Evolutionary conservation across 2,797 vertebrate genomes (phyloP).

Genomic region (Cetoscarus ocellatus): DNA sequence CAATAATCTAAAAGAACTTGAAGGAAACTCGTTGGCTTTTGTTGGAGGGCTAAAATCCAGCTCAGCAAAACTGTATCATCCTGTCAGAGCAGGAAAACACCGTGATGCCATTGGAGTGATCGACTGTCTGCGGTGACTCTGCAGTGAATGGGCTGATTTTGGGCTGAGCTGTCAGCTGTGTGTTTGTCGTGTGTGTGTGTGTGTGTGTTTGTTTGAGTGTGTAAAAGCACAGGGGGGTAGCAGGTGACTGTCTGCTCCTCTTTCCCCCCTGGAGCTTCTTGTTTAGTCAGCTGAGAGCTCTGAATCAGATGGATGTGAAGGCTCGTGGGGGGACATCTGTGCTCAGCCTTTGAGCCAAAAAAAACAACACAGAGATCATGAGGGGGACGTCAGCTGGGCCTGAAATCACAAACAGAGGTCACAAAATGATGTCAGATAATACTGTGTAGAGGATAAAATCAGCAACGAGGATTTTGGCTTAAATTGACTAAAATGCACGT

Average conservation of each 20-base stretch:
- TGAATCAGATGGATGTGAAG: slow-evolving; percentile 63
- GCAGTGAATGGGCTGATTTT: slow-evolving; percentile 24
- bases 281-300: slow-evolving; percentile 73
- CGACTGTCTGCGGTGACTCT: slow-evolving; percentile 22
- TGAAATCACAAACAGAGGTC: slow-evolving; percentile 18
- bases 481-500: too few species aligned
- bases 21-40: too few species aligned
- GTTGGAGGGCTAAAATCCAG: neutral
- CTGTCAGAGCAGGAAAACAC: too few species aligned
- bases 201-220: slow-evolving; percentile 28
- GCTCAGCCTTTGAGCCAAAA: slow-evolving; percentile 51
- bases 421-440: too few species aligned
- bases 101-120: slow-evolving; percentile 38
- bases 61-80: slow-evolving; percentile 24
- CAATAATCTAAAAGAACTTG: too few species aligned
- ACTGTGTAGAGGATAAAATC: neutral
- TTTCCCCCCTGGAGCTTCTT: slow-evolving; percentile 51
- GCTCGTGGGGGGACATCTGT: slow-evolving; percentile 64
- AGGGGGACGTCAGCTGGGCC: slow-evolving; percentile 30
- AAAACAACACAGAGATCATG: slow-evolving; percentile 41
- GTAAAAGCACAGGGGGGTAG: slow-evolving; percentile 17
- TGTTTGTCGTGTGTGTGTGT: slow-evolving; percentile 14
- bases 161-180: slow-evolving; percentile 42
- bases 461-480: too few species aligned
- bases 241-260: slow-evolving; percentile 57